Conservation (phyloP, 2,113 vertebrate genomes). For the Neodon shergylaensis region DNA sequence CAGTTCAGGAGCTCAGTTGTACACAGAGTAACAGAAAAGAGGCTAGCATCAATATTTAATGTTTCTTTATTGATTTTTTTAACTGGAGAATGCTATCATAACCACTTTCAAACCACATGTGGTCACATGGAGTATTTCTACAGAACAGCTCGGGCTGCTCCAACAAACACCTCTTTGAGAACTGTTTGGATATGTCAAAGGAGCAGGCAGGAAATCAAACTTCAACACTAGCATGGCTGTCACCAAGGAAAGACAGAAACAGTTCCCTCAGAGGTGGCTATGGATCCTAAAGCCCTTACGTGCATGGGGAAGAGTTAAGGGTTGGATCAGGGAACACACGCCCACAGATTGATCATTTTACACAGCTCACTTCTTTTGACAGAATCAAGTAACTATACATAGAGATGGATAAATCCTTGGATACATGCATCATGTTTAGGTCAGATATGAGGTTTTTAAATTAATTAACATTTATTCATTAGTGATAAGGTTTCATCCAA, state of each 20-base stretch:
- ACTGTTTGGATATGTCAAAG: constrained; percentile 75
- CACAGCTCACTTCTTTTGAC: not conserved
- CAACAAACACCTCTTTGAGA: constrained; percentile 72
- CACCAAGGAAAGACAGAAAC: constrained; percentile 4
- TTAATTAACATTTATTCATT: not conserved
- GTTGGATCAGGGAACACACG: not conserved
- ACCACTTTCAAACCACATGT: constrained; percentile 81
- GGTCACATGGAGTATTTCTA: constrained; percentile 66
- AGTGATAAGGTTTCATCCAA: not conserved
- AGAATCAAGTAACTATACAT: constrained; percentile 20
- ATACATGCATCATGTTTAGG: not conserved
- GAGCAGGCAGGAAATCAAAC: constrained; percentile 1
- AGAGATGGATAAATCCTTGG: not conserved
- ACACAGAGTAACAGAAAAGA: constrained; percentile 69
- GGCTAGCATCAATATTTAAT: constrained; percentile 85
- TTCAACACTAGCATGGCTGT: not conserved
- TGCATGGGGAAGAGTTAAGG: not conserved
- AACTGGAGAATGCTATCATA: constrained; percentile 73
- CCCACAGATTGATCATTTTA: not conserved
- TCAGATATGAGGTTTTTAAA: not conserved
- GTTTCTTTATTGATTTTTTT: constrained; percentile 79
- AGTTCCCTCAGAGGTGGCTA: not conserved
- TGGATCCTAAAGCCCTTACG: not conserved
- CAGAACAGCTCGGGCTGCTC: constrained; percentile 68
- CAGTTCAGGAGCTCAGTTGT: constrained; percentile 73